Evolutionary conservation across 2,113 vertebrate genomes (phyloP).

Genomic region (Catagonus wagneri): DNA sequence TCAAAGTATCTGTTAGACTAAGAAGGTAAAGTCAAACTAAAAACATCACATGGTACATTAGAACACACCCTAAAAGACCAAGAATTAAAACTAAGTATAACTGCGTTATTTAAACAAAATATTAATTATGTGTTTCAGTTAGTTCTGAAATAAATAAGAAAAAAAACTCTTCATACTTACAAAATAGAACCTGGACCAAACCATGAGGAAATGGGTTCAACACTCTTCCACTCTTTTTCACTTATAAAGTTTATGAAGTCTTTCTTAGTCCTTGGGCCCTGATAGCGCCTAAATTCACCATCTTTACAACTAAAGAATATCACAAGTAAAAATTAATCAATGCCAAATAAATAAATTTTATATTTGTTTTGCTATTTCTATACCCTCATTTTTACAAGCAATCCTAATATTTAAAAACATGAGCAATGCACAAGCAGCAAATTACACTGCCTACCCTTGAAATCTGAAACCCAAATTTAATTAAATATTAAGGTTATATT

Average conservation of each 20-base stretch:
- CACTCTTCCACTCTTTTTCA: conserved; percentile 94
- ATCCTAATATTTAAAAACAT: conserved; percentile 53
- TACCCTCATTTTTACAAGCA: conserved; percentile 50
- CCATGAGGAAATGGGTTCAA: conserved; percentile 96
- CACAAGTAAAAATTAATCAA: conserved; percentile 52
- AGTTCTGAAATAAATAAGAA: conserved; percentile 51
- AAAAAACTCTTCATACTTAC: conserved; percentile 88
- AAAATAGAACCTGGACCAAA: conserved; percentile 94
- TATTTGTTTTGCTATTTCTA: conserved; percentile 47
- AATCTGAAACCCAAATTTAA: background rate
- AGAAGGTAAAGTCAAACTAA: conserved; percentile 22
- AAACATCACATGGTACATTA: conserved; percentile 34
- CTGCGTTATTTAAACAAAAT: background rate
- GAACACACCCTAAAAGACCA: background rate
- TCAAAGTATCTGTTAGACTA: background rate
- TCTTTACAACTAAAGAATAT: conserved; percentile 92
- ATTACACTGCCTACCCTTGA: background rate
- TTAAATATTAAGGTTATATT: background rate
- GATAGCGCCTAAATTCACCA: conserved; percentile 96
- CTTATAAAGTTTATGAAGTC: conserved; percentile 96
- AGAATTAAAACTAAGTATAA: conserved; percentile 26
- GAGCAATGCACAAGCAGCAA: background rate
- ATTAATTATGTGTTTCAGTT: conserved; percentile 12
- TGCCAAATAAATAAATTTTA: conserved; percentile 11
- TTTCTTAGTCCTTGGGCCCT: conserved; percentile 94